Evolutionary conservation across 2,888 invertebrate species (phyloP), one percentile per base, ranked within the genome.

Genomic region (Meandrusa payeni): DNA sequence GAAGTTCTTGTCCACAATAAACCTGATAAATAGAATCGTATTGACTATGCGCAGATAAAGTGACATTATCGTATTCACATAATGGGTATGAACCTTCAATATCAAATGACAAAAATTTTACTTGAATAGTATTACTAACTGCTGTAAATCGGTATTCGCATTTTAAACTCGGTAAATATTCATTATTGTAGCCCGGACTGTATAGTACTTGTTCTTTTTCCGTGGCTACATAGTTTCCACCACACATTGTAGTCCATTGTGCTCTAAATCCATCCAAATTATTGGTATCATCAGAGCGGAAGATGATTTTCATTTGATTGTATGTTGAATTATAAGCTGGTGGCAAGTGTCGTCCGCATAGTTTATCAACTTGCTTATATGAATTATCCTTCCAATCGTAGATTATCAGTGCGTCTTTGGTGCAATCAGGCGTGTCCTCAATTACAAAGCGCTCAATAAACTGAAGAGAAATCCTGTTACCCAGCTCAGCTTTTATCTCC

Each of bases 201-300:
- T 83, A 81, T n/a, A 97, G 71, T 24, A 75, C 70, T 59, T 90
- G 88, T 46, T 82, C 69, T 15, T 67, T 67, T 6, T 61, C 67
- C 1, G 83, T 82, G 0, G 91, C 93, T 33, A 78, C 67, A 53
- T 92, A 91, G 2, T 82, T 69, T 2, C 93, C 94, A 5, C 95
- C 95, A 73, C 97, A 97, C 46, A 90, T 90, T 49, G 90, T 71
- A 11, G 65, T 63, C 91, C 94, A 94, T 6, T 60, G 46, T 3
- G 91, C 91, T 82, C 88, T 81, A 47, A 97, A 97, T 6, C 97
- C 97, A 57, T 93, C 93, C 2, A 91, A 92, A 46, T 90, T 90
- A 3, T 89, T 80, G 6, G 80, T 79, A 1, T 76, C 86, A 67
- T 96, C 93, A 2, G 94, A 91, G 26, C 91, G 91, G 65, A 97